These are phyloP conservation scores for Silurus meridionalis DNA, from an alignment of 2,113 vertebrate genomes.

Conservation along the genomic window DNA sequence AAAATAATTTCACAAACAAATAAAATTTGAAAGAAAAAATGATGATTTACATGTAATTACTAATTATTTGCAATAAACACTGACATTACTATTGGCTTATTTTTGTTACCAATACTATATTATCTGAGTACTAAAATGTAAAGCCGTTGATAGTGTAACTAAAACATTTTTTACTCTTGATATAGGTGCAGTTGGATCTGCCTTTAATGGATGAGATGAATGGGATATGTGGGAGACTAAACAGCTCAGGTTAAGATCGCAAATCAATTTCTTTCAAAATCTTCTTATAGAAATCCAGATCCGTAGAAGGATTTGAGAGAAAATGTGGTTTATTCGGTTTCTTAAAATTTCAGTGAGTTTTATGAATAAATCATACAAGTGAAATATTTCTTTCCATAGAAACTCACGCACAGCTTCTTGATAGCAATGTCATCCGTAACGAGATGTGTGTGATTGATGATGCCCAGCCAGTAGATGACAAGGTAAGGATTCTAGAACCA, in stretches of 20 bases:
- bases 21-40: neutral
- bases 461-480: fast-evolving
- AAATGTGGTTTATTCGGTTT: neutral
- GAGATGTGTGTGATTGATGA: constrained; percentile 61
- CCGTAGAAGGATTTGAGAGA: neutral
- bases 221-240: constrained; percentile 67
- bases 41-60: neutral
- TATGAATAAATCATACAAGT: neutral
- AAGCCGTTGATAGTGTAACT: neutral
- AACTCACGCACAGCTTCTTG: constrained; percentile 48
- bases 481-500: constrained; percentile 34
- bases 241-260: constrained; percentile 33
- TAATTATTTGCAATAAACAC: neutral
- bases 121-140: neutral
- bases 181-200: constrained; percentile 63
- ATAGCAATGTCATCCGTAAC: constrained; percentile 33
- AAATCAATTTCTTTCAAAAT: neutral
- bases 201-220: constrained; percentile 53
- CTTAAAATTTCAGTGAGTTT: neutral
- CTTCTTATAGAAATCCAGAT: neutral
- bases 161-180: neutral
- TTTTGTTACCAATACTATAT: too few relatives aligned
- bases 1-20: neutral
- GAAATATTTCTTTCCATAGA: constrained; percentile 28
- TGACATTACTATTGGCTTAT: neutral